These are phyloP conservation scores for Calephelis virginiensis DNA, from an alignment of 1,140 invertebrate species.

Conservation along the genomic window DNA sequence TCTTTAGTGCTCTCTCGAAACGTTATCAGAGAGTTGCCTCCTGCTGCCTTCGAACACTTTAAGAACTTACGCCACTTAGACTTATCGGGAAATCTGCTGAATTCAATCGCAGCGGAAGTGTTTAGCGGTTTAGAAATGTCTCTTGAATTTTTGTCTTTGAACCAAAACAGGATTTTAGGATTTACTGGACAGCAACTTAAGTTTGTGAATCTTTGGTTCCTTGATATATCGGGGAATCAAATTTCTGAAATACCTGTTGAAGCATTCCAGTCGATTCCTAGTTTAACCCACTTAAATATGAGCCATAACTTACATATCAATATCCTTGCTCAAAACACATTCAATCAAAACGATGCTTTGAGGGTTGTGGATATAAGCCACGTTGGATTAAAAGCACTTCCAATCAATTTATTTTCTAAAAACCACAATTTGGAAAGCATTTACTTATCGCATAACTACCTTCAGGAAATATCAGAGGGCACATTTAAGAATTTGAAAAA, in stretches of 20 bases:
- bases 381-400: conserved; percentile 84
- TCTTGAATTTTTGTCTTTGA: conserved; percentile 85
- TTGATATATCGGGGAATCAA: conserved; percentile 90
- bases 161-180: conserved; percentile 86
- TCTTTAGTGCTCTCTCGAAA: conserved; percentile 87
- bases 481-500: conserved; percentile 86
- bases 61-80: conserved; percentile 86
- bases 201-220: conserved; percentile 81
- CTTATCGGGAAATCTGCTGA: conserved; percentile 88
- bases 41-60: conserved; percentile 88
- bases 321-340: conserved; percentile 78
- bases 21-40: conserved; percentile 90
- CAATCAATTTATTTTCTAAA: conserved; percentile 85
- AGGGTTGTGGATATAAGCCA: conserved; percentile 85
- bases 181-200: conserved; percentile 82
- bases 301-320: conserved; percentile 86
- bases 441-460: conserved; percentile 82
- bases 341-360: conserved; percentile 81
- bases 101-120: conserved; percentile 84
- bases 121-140: conserved; percentile 87
- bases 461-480: conserved; percentile 85
- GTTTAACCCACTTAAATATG: conserved; percentile 86
- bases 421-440: conserved; percentile 82
- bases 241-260: conserved; percentile 83
- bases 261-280: conserved; percentile 84